Base-by-base conservation (phyloP, 64 coral and sea anemone genomes). In the Montipora capricornis region DNA sequence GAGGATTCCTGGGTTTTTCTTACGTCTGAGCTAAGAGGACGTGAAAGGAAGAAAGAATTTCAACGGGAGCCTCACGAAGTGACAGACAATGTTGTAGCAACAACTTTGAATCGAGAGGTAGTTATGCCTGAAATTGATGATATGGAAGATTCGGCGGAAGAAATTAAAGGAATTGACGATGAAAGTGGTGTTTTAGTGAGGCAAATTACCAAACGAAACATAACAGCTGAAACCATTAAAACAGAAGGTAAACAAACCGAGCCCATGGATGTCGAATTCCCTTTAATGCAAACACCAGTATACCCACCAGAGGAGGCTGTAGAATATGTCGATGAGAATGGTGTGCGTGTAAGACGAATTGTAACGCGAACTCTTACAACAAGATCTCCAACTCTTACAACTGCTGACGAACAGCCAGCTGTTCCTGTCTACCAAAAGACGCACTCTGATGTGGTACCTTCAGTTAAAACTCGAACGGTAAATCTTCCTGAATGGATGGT, bases 321-420 rank as follows among this genome's bases (percentile, higher is more conserved):
- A 84, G 96, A 98, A 71, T 93, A 83, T 91, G 76, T 92, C 19
- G 93, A 98, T 79, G 91, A 98, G 13, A 45, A 95, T 73, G 93
- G 94, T 29, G 85, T 94, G 37, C 91, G 29, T 7, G 90, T 98
- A 0, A 79, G 87, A 68, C 44, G 90, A 24, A 77, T 82, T 64
- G 73, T 95, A 5, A 90, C 91, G 57, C 78, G 77, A 26, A 74
- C 87, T 5, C 74, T 89, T 11, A 88, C 95, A 76, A 91, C 76
- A 37, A 82, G 66, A 70, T 81, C 87, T 5, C 49, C 85, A 8
- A 87, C 80, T 49, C 80, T 47, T 45, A 13, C 87, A 20, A 47
- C 58, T n/a, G 6, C 24, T 68, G 89, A 81, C 24, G 17, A 81
- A 5, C 5, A 87, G 51, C 50, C 84, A 74, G 66, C 68, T 6